These are phyloP conservation scores for Meandrusa payeni DNA, from an alignment of 2,888 invertebrate genomes.

Conservation along the genomic window DNA sequence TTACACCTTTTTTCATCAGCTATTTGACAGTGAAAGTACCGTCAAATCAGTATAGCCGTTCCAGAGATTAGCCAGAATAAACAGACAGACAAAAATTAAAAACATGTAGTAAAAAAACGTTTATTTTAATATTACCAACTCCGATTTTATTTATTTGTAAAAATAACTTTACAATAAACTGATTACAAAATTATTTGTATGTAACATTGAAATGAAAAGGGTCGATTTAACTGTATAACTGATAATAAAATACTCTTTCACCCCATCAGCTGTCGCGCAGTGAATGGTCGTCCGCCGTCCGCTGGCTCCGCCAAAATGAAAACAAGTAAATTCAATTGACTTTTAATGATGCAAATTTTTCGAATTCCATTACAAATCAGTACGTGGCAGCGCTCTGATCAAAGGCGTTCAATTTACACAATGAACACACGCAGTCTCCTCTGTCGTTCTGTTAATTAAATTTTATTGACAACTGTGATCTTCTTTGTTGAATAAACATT, in stretches of 20 bases:
- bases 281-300: background rate
- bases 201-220: too few species aligned
- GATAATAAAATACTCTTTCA: slow-evolving; percentile 9
- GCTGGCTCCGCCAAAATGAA: slow-evolving; percentile 37
- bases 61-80: too few species aligned
- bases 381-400: slow-evolving; percentile 47
- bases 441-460: slow-evolving; percentile 21
- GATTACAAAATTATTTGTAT: too few species aligned
- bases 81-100: too few species aligned
- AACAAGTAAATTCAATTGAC: slow-evolving; percentile 64
- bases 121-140: too few species aligned
- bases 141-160: too few species aligned
- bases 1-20: too few species aligned
- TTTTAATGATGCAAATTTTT: slow-evolving; percentile 64
- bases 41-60: too few species aligned
- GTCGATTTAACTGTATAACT: too few species aligned
- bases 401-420: slow-evolving; percentile 53
- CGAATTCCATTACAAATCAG: slow-evolving; percentile 51
- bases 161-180: too few species aligned
- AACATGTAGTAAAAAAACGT: too few species aligned
- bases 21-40: too few species aligned
- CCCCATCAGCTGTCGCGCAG: background rate
- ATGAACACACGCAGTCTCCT: slow-evolving; percentile 43
- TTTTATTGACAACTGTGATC: slow-evolving; percentile 18
- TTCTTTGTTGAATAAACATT: slow-evolving; percentile 18